Evolutionary conservation across 2,888 invertebrate species (phyloP), one percentile per base, ranked within the genome.

Genomic region (Bibio marci): DNA sequence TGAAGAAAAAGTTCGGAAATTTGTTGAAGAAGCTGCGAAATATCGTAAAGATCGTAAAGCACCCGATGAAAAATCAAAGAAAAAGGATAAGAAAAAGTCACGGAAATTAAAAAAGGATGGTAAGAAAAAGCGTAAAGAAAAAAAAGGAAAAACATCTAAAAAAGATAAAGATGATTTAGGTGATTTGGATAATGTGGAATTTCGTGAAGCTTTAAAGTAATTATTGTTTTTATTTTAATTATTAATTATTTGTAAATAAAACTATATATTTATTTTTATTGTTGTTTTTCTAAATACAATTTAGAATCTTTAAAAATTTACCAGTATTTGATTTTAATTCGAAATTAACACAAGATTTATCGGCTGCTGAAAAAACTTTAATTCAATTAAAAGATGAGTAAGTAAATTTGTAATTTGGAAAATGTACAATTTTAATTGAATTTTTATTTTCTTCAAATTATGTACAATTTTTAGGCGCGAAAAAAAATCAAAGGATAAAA

Each of bases 1-100:
- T 50, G 82, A 85, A 57, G 80, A 79, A 43, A 82, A 80, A 66
- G 85, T 87, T 41, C 73, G 83, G n/a, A 83, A 79, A 58, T 80
- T 86, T 58, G 64, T 87, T 41, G 82, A 81, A 52, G 85, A 86
- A 51, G 81, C 82, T 0, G 76, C 77, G 25, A 77, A 80, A 52
- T 85, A 81, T 67, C 80, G 80, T 54, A 70, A 73, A 46, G 76
- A 76, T 52, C 70, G 71, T 52, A 76, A 72, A 58, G 69, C 54
- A 3, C 52, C 69, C 62, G 71, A 78, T 49, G 76, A 76, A 49
- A 59, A 71, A 12, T 67, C 67, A 3, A 73, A 75, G 49, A 74
- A 74, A 53, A 67, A 66, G 51, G 65, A 65, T 52, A 65, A 66
- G 50, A 64, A 66, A 49, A 62, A 65, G 47, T 63, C 63, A 31